Evolutionary conservation across 2,888 invertebrate genomes (phyloP).

Genomic region (Drosophila atroscutellata): DNA sequence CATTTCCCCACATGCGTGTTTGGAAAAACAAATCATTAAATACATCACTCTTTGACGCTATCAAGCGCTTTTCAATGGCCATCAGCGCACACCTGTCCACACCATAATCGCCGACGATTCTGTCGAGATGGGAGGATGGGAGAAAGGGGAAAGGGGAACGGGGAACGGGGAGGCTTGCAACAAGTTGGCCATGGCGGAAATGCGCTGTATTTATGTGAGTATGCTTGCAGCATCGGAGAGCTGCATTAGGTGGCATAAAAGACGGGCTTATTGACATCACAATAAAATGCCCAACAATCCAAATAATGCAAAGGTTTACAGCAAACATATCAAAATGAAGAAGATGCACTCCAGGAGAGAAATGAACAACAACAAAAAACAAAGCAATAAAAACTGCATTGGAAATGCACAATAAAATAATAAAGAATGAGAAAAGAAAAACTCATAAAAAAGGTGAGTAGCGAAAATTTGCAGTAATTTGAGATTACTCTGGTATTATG

Average conservation of each 20-base stretch:
- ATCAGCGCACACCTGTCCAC: constrained; percentile 66
- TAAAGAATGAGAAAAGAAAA: constrained; percentile 30
- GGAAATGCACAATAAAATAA: constrained; percentile 67
- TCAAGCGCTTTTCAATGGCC: constrained; percentile 63
- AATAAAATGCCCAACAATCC: constrained; percentile 68
- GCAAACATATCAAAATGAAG: constrained; percentile 29
- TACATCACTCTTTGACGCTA: constrained; percentile 55
- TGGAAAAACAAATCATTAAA: constrained; percentile 60
- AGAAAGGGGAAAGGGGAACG: not conserved
- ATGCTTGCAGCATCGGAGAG: constrained; percentile 8
- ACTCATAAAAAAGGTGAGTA: constrained; percentile 15
- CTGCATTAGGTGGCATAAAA: constrained; percentile 46
- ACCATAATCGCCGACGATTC: constrained; percentile 30
- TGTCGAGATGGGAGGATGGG: not conserved
- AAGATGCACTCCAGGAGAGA: constrained; percentile 8
- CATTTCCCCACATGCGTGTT: constrained; percentile 44
- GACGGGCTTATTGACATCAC: constrained; percentile 65
- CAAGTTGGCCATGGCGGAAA: constrained; percentile 56
- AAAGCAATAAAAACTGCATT: constrained; percentile 35
- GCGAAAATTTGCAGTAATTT: constrained; percentile 75
- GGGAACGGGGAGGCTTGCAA: constrained; percentile 1
- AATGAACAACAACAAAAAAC: not conserved
- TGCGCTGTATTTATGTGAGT: constrained; percentile 29
- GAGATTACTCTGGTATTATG: constrained; percentile 72
- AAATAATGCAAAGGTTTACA: constrained; percentile 66